Evolutionary conservation across 2,797 vertebrate genomes (phyloP), one percentile per base, ranked within the genome.

Genomic region (Eremophila alpestris): DNA sequence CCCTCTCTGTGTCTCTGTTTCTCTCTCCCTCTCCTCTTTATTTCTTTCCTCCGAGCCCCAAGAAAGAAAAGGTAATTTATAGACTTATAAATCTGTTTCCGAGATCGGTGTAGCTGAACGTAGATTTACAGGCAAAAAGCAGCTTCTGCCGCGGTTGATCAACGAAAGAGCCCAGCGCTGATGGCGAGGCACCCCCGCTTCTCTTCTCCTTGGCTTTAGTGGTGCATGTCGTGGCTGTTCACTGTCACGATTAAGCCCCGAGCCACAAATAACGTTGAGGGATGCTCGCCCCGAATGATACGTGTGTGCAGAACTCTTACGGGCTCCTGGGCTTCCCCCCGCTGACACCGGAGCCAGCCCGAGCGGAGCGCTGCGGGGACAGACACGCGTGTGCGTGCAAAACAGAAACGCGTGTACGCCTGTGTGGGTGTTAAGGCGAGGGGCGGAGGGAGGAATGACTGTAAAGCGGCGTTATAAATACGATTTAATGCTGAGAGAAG

Each of bases 31-130:
- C 46, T 14, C 10, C 40, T 11, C 22, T 73, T 54, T 34, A 45
- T 67, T 90, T 87, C 38, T 69, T 85, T 63, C 58, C 30, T 65
- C 18, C 34, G 52, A 7, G n/a, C 38, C 16, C 29, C 75, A 70
- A 45, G 62, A 78, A 94, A 91, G 49, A 67, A 91, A 59, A 5
- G 0, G 55, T 74, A 88, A 94, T 96, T 96, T 93, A 91, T 77
- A 84, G 87, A 67, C 80, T 86, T 86, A 74, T 82, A 94, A 91
- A 94, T 82, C 80, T 74, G 45, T 88, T 96, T 91, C 91, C 38
- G 52, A 88, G 81, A 29, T 64, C n/a, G 21, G 30, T 64, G 85
- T 64, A 79, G 83, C 83, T 32, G 87, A 82, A 71, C n/a, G 48
- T 2, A 67, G 83, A 70, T 91, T 89, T 93, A 86, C 51, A 77